A percentile compares a stretch with the other conserved stretches of the same genome.
These are phyloP conservation scores for Uloborus plumipes DNA, from an alignment of 2,888 invertebrate genomes.

Conservation along the genomic window DNA sequence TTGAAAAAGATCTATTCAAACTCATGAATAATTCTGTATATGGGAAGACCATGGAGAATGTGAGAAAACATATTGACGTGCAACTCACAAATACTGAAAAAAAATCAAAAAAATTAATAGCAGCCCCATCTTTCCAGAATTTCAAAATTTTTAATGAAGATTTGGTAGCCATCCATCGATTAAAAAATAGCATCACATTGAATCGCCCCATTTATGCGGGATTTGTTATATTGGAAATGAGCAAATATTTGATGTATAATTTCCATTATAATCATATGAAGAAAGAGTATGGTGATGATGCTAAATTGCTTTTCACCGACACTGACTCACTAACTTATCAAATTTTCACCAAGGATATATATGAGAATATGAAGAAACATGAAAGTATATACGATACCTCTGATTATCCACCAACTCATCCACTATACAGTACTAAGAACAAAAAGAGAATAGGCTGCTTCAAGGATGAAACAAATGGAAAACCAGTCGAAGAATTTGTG, in stretches of 20 bases:
- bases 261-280: slow-evolving; percentile 65
- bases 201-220: slow-evolving; percentile 67
- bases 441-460: slow-evolving; percentile 2
- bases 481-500: neutral
- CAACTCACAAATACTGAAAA: slow-evolving; percentile 57
- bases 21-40: slow-evolving; percentile 71
- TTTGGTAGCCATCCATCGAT: neutral
- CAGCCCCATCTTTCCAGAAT: slow-evolving; percentile 51
- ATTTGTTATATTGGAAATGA: slow-evolving; percentile 67
- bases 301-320: slow-evolving; percentile 68
- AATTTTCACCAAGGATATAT: slow-evolving; percentile 1
- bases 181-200: slow-evolving; percentile 23
- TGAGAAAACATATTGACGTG: slow-evolving; percentile 70
- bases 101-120: slow-evolving; percentile 31
- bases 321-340: slow-evolving; percentile 66
- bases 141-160: slow-evolving; percentile 68
- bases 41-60: slow-evolving; percentile 72
- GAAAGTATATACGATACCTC: neutral
- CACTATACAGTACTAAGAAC: neutral
- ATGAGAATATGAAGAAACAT: neutral
- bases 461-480: slow-evolving; percentile 9
- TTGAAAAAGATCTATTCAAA: slow-evolving; percentile 71
- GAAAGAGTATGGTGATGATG: slow-evolving; percentile 64
- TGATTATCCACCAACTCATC: neutral
- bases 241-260: slow-evolving; percentile 67